Base-by-base conservation (phyloP, 92 coral and sea anemone genomes). In the Pocillopora grandis region DNA sequence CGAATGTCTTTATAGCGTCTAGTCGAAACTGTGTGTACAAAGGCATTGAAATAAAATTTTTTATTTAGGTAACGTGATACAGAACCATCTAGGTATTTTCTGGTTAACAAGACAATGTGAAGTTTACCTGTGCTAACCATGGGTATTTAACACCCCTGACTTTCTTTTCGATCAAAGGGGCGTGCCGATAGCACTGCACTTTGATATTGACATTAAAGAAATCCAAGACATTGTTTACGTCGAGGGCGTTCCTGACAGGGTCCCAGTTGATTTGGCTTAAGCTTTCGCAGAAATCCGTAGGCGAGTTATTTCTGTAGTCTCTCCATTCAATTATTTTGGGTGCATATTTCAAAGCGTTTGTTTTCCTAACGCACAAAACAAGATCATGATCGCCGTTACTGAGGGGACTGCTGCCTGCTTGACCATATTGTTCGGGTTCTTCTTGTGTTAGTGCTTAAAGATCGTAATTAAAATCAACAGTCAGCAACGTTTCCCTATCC, bases 101-200 rank as follows among this genome's bases (percentile, higher is more conserved):
- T 23, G 27, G 27, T 23, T 23, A 23, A 23, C 27, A 23, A 23
- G 27, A 23, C 27, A 23, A 23, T 23, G 27, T 23, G 27, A 23
- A 3, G 49, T 42, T 42, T 42, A 3, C 49, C 7, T 35, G 75
- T 37, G 75, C 35, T 71, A 71, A 36, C 75, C 49, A 71, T 33
- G 78, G 78, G 78, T 52, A 52, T 37, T 74, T 74, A 74, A 74
- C 65, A 19, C 78, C 78, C 78, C 35, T 52, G 42, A 52, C 78
- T 19, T 74, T 74, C 27, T 62, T 74, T 55, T 74, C 16, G 33
- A 74, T 74, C 64, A 74, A 52, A 55, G 78, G 78, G 36, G 62
- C 78, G 63, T 74, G 78, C 78, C 78, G 63, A 74, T 72, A 58
- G 37, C 76, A 72, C 33, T 72, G 59, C 59, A 1, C 76, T 72